Percentiles rank a stretch among this genome's conserved stretches.
These are phyloP conservation scores for Danio aesculapii DNA, from an alignment of 2,797 vertebrate genomes.

Conservation along the genomic window DNA sequence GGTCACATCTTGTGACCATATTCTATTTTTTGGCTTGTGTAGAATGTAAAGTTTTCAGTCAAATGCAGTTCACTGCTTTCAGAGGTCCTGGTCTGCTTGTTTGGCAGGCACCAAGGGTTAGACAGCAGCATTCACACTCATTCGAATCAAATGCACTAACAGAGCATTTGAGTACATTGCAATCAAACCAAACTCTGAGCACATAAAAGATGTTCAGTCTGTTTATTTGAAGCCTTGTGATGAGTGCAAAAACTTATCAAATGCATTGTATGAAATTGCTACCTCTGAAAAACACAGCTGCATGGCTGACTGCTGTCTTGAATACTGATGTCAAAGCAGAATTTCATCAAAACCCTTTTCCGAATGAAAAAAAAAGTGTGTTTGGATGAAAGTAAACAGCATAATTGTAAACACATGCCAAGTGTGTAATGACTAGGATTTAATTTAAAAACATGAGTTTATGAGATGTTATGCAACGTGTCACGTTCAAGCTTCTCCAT, in stretches of 20 bases:
- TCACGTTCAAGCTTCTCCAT: neutral
- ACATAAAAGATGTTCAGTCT: neutral
- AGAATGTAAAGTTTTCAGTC: too few relatives aligned
- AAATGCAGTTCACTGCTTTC: too few relatives aligned
- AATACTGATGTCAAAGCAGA: constrained; percentile 5
- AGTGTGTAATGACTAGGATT: neutral
- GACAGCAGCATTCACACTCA: too few relatives aligned
- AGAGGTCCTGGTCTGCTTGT: too few relatives aligned
- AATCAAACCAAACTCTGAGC: neutral
- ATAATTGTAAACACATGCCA: neutral
- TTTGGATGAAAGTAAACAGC: neutral
- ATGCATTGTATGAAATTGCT: constrained; percentile 10
- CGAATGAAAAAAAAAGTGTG: neutral
- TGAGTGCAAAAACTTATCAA: neutral
- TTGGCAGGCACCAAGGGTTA: too few relatives aligned
- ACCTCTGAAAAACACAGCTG: constrained; percentile 2
- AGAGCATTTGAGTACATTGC: too few relatives aligned
- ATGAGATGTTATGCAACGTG: neutral
- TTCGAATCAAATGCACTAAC: too few relatives aligned
- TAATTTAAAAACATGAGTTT: neutral
- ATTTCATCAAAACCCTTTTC: constrained; percentile 1
- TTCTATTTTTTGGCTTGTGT: too few relatives aligned
- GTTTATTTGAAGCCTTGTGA: neutral
- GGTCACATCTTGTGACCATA: too few relatives aligned
- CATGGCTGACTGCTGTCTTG: neutral